phyloP scores from a whole-genome alignment of 2,888 invertebrate genomes.

The Ariolimax columbianus region DNA sequence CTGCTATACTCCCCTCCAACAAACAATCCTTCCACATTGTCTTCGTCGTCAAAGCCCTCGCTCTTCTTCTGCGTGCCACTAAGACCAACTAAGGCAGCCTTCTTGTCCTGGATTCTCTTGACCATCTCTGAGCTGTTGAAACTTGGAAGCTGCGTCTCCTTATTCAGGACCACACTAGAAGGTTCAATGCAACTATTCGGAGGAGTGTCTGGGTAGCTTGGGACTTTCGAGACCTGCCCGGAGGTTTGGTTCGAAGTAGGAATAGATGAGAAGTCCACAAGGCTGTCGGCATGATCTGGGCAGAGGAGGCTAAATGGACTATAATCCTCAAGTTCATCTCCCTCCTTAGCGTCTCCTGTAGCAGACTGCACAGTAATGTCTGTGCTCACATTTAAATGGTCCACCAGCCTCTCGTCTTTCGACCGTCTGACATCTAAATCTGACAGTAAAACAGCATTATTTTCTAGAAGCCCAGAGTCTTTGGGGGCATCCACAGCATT shows the following conservation, averaged over 20 bases:
- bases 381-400: background rate
- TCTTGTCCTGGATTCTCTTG: constrained; percentile 78
- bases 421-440: background rate
- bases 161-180: constrained; percentile 4
- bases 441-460: background rate
- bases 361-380: background rate
- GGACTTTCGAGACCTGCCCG: constrained; percentile 56
- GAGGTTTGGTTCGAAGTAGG: constrained; percentile 48
- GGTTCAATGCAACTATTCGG: constrained; percentile 71
- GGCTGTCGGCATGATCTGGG: constrained; percentile 28
- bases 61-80: background rate
- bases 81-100: constrained; percentile 70
- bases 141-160: constrained; percentile 74
- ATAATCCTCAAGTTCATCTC: constrained; percentile 39
- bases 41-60: constrained; percentile 10
- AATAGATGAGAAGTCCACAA: constrained; percentile 30
- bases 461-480: background rate
- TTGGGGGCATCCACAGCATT: background rate
- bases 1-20: constrained; percentile 34
- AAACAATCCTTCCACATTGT: constrained; percentile 12
- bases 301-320: constrained; percentile 45
- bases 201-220: constrained; percentile 74
- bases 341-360: background rate
- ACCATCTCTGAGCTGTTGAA: constrained; percentile 80
- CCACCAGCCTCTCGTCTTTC: background rate